Base-by-base conservation (phyloP, 2,888 invertebrate species). In the Heteropelma amictum region DNA sequence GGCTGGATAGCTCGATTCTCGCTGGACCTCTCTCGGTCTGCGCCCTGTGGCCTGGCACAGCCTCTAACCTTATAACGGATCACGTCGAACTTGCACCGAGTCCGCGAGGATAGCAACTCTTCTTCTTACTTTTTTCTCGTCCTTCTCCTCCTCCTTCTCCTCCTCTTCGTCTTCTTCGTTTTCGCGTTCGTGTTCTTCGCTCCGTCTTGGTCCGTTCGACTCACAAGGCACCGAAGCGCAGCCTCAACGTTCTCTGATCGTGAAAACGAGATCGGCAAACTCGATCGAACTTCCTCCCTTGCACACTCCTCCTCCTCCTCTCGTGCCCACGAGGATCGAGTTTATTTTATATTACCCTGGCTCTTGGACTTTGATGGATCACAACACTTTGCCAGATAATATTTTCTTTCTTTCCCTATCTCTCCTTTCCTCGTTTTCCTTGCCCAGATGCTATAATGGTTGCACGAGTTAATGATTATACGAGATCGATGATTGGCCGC, bases 31-130 rank as follows among this genome's bases (percentile, higher is more conserved):
- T 49, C 61, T 53, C 65, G 65, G 64, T 51, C 61, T 75, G 67
- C 49, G 67, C 68, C 71, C 76, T 73, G 45, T 61, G 71, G 72
- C 77, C 71, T 77, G 71, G 71, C 71, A 45, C 80, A 79, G 79
- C 81, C 82, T 84, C 83, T 83, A 84, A 84, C 82, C 81, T 82
- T 75, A 81, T 84, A 84, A 84, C 84, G 84, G 84, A 79, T 79
- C 79, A 74, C 71, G 77, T 79, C 79, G 76, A 81, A 77, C 76
- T 73, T 77, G 80, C 67, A 58, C 71, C 67, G 71, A 75, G 75
- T 26, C 21, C 54, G 54, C 61, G 68, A 73, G 74, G 42, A 54
- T 71, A 33, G 71, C 54, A 17, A 30, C 42, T 69, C 68, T 56
- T 83, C 81, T 83, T 83, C 53, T 56, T 72, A 49, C 33, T 61